A percentile compares a stretch with the other conserved stretches of the same genome.
Conservation (phyloP, 2,888 invertebrate genomes). For the Pogonocherus hispidulus region DNA sequence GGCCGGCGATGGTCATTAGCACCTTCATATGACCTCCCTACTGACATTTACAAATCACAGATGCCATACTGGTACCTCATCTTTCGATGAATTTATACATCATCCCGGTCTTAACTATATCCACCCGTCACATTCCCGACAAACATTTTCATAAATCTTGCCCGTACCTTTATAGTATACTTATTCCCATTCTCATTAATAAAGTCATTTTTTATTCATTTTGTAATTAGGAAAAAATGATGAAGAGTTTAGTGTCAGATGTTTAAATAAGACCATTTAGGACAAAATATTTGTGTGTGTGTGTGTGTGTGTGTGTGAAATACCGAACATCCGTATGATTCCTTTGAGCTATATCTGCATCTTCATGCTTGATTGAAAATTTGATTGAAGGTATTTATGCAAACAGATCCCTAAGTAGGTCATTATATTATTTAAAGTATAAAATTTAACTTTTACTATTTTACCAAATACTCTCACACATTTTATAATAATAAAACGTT, state of each 20-base stretch:
- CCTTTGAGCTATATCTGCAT: no score
- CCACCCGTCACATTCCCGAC: conserved; percentile 34
- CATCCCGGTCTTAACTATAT: conserved; percentile 37
- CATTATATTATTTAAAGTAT: no score
- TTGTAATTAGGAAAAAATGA: conserved; percentile 30
- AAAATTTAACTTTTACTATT: no score
- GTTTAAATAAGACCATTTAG: conserved; percentile 17
- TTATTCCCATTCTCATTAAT: conserved; percentile 27
- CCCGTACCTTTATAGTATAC: conserved; percentile 29
- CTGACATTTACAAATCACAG: conserved; percentile 58
- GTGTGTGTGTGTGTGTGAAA: no score
- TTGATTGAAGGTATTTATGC: no score
- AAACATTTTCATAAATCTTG: conserved; percentile 46
- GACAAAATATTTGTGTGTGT: not conserved
- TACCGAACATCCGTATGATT: no score
- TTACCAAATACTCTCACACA: no score
- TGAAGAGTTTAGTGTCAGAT: conserved; percentile 23
- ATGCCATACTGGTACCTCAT: conserved; percentile 54
- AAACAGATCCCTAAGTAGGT: no score
- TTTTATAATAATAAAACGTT: no score
- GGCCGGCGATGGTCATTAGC: conserved; percentile 57
- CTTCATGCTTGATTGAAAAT: no score
- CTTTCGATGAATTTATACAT: conserved; percentile 62
- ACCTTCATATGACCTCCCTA: conserved; percentile 57
- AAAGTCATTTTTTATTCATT: conserved; percentile 27